These are phyloP conservation scores for Fundulus diaphanus DNA, from an alignment of 2,797 vertebrate species.

Conservation along the genomic window DNA sequence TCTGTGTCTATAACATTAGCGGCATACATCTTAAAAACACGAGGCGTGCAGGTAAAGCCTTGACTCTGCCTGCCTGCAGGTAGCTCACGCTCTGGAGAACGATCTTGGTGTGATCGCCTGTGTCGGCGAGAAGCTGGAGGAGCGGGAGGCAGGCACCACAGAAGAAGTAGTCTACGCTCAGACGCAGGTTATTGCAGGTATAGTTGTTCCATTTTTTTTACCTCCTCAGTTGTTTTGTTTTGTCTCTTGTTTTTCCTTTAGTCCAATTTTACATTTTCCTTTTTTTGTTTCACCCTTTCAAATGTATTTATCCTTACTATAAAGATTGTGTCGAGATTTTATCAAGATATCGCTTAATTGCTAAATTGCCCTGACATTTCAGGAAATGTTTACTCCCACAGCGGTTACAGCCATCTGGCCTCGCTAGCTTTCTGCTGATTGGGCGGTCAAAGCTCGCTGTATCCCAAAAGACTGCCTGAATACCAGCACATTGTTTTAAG, in stretches of 20 bases:
- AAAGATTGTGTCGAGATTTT: no score
- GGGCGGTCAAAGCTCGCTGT: no score
- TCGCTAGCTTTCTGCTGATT: no score
- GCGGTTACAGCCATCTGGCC: no score
- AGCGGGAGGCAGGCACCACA: constrained; percentile 92
- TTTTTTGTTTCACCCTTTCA: not conserved
- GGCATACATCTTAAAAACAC: no score
- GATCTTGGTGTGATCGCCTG: constrained; percentile 92
- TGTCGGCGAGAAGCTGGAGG: constrained; percentile 93
- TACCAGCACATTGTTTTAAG: no score
- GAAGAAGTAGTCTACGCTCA: constrained; percentile 93
- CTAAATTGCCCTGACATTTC: no score
- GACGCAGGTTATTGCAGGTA: constrained; percentile 93
- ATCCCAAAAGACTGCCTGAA: no score
- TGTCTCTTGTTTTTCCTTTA: not conserved
- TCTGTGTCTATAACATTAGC: no score
- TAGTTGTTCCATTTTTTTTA: not conserved
- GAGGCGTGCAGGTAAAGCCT: not conserved
- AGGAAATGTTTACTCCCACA: no score
- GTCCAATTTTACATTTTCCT: not conserved
- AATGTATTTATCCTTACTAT: no score
- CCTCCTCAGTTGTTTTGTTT: not conserved
- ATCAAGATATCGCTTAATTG: no score
- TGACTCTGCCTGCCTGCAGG: constrained; percentile 61
- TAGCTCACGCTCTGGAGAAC: constrained; percentile 89